Conservation (phyloP, 2,888 invertebrate genomes). For the Nemoura dubitans region DNA sequence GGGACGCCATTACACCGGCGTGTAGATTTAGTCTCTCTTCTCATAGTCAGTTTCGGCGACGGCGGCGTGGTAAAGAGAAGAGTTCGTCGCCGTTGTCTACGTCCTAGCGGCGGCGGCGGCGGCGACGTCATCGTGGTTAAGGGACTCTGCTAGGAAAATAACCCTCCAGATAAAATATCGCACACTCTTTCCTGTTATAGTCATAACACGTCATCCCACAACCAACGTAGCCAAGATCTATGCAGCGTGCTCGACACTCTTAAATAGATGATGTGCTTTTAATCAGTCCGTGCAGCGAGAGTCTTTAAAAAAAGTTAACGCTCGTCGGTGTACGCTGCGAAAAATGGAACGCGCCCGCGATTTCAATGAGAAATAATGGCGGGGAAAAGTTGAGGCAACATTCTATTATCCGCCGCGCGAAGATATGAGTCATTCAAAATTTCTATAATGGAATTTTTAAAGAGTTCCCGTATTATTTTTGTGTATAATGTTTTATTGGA, state of each 20-base stretch:
- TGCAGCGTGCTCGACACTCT: slow-evolving; percentile 1
- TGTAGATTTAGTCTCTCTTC: neutral
- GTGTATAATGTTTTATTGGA: neutral
- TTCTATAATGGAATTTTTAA: slow-evolving; percentile 7
- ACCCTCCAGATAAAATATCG: neutral
- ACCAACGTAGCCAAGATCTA: neutral
- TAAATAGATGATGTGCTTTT: neutral
- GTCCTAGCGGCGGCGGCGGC: neutral
- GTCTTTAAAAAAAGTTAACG: neutral
- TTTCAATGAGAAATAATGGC: slow-evolving; percentile 8
- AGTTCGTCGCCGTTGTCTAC: neutral
- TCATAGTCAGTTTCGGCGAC: neutral
- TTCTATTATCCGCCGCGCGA: slow-evolving; percentile 9
- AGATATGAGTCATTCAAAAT: neutral
- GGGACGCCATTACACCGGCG: neutral
- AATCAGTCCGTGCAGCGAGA: neutral
- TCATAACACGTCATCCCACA: neutral
- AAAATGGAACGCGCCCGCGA: neutral
- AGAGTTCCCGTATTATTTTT: neutral
- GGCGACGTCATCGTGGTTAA: neutral
- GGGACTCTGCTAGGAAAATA: neutral
- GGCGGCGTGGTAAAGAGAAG: neutral
- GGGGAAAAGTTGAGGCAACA: slow-evolving; percentile 24
- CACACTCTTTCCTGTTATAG: neutral
- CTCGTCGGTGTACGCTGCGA: neutral